Evolutionary conservation across 2,113 vertebrate genomes (phyloP).

Genomic region (Puntigrus tetrazona): DNA sequence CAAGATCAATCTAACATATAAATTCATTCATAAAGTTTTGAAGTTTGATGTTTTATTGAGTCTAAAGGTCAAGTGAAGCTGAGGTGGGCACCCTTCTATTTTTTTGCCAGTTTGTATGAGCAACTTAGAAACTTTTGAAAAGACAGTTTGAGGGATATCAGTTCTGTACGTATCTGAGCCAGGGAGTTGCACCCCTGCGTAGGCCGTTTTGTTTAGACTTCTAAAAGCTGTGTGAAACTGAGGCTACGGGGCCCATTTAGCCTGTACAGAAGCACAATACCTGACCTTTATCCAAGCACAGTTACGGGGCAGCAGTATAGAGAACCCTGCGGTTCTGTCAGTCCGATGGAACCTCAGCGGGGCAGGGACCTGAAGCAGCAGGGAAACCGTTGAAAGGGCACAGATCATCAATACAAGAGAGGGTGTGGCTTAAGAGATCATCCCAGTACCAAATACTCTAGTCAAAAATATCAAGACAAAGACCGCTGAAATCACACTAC

Average conservation of each 20-base stretch:
- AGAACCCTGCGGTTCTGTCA: constrained; percentile 64
- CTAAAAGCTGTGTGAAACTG: constrained; percentile 25
- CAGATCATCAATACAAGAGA: constrained; percentile 69
- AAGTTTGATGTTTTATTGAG: constrained; percentile 2
- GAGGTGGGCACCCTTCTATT: constrained; percentile 16
- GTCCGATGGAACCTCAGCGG: constrained; percentile 66
- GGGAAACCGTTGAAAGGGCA: constrained; percentile 71
- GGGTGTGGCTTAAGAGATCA: constrained; percentile 67
- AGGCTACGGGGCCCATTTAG: constrained; percentile 22
- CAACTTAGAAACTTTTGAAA: constrained; percentile 23
- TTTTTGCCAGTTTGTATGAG: not conserved
- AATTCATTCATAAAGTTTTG: not conserved
- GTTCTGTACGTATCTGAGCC: constrained; percentile 13
- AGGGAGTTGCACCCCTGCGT: constrained; percentile 16
- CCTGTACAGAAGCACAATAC: constrained; percentile 58
- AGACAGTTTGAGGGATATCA: constrained; percentile 25
- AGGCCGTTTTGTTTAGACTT: constrained; percentile 20
- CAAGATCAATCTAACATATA: constrained; percentile 7
- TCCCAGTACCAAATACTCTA: constrained; percentile 47
- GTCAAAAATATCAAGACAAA: not conserved
- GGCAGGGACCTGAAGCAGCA: constrained; percentile 67
- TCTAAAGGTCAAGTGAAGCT: constrained; percentile 28
- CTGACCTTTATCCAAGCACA: constrained; percentile 74
- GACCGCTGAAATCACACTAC: not conserved
- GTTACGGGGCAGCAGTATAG: constrained; percentile 62